Base-by-base conservation (phyloP, 2,113 vertebrate species). In the Crotalus tigris region DNA sequence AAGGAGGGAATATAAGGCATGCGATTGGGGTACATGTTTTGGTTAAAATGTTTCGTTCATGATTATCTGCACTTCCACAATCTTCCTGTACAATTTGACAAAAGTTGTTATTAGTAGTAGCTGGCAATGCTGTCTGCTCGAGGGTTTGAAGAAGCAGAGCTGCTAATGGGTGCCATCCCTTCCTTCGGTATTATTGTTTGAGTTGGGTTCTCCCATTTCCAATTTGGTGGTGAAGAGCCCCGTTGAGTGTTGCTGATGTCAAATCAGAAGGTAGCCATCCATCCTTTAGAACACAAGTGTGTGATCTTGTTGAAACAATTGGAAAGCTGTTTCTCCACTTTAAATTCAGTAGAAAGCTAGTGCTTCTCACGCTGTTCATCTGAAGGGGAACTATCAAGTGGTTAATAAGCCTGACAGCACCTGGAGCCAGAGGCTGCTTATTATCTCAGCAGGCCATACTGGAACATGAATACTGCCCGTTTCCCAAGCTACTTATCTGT, bases 61-160 rank as follows among this genome's bases (percentile, higher is more conserved):
- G 91, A 95, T 87, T 90, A 93, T 94, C 92, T 96, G 95, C 97
- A 97, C 96, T 91, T 91, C 89, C 92, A 87, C 96, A 92, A 95
- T 97, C 96, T 95, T 94, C 97, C 97, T 98, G 96, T 97, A 97
- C 96, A 96, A 96, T 97, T 94, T 13, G 3, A 97, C 94, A 61
- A 89, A 91, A 58, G 57, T 96, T 93, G 97, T 98, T 97, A 97
- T 97, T 96, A 97, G 97, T 98, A 97, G 97, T 97, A 97, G 98
- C 97, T 96, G 94, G 97, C 97, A 97, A 96, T 96, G 69, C 95
- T 95, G 92, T 93, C 97, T 98, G 97, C 97, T 97, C 96, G 97
- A 96, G 93, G 92, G 94, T 96, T 95, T 97, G 96, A 96, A 97
- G 96, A 96, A 97, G 96, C 97, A 97, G 96, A 97, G 90, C 95